Percentiles rank a stretch among this genome's conserved stretches.
Conservation (phyloP, 2,797 vertebrate species). For the Sparus aurata region DNA sequence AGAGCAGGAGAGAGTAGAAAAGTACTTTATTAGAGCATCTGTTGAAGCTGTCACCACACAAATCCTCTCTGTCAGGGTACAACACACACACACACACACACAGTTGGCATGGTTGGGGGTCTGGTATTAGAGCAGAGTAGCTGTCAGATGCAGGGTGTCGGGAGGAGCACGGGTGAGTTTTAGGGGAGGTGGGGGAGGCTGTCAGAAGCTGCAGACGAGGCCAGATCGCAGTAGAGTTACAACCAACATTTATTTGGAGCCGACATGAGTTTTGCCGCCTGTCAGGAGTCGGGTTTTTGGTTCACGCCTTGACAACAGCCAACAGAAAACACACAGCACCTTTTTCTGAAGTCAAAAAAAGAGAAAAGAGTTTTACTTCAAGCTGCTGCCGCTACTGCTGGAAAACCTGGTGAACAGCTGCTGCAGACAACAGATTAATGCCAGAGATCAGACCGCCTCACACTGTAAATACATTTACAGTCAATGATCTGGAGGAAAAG, state of each 20-base stretch:
- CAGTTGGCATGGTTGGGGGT: constrained; percentile 42
- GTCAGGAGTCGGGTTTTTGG: constrained; percentile 66
- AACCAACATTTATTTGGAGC: constrained; percentile 77
- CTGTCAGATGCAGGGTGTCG: constrained; percentile 60
- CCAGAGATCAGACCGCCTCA: background rate
- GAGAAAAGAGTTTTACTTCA: constrained; percentile 51
- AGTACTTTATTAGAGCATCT: constrained; percentile 76
- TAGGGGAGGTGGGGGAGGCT: constrained; percentile 16
- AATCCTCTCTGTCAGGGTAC: constrained; percentile 67
- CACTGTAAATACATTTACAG: background rate
- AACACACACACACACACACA: constrained; percentile 33
- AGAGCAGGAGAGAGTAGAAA: constrained; percentile 63
- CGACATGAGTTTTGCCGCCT: constrained; percentile 54
- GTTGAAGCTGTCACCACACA: constrained; percentile 78
- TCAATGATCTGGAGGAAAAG: background rate
- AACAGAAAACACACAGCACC: constrained; percentile 60
- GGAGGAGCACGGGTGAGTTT: constrained; percentile 5
- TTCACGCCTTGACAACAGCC: constrained; percentile 55
- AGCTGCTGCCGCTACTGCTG: constrained; percentile 28
- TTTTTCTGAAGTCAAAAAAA: constrained; percentile 37
- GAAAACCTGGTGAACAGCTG: constrained; percentile 7
- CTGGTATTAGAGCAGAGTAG: constrained; percentile 49
- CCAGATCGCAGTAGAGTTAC: constrained; percentile 80
- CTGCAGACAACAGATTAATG: background rate
- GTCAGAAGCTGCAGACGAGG: constrained; percentile 70